Evolutionary conservation across 2,797 vertebrate species (phyloP).

Genomic region (Hirundo rustica): DNA sequence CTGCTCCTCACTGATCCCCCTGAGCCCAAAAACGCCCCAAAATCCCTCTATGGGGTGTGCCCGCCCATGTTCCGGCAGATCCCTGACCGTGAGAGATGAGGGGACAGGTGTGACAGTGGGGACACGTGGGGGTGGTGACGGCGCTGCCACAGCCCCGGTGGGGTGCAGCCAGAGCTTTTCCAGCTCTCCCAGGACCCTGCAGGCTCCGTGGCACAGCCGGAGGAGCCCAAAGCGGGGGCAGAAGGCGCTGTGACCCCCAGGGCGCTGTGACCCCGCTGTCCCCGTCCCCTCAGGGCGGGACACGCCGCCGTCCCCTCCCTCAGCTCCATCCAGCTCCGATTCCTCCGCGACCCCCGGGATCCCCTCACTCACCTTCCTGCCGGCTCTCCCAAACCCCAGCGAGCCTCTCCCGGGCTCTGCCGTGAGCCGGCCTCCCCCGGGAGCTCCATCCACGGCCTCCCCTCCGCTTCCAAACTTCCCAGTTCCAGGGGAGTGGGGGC

Average conservation of each 20-base stretch:
- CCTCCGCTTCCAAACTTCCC: neutral
- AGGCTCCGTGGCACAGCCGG: neutral
- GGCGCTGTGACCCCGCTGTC: neutral
- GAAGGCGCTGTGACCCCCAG: neutral
- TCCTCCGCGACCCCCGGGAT: neutral
- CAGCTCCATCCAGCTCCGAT: neutral
- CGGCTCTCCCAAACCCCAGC: neutral
- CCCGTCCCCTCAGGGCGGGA: neutral
- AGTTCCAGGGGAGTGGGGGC: neutral
- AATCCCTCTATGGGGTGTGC: fast-evolving
- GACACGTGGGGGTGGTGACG: neutral
- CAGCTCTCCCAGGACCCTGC: neutral
- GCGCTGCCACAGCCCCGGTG: neutral
- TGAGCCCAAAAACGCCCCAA: fast-evolving
- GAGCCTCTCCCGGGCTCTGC: neutral
- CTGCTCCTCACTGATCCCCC: neutral
- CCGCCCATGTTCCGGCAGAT: fast-evolving
- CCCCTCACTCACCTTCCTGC: neutral
- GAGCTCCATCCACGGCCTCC: neutral
- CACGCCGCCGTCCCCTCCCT: neutral
- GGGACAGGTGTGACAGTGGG: neutral
- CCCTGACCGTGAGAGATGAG: fast-evolving
- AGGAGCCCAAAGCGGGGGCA: neutral
- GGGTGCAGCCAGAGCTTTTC: neutral
- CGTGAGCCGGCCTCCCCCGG: neutral